Base-by-base conservation (phyloP, 2,797 vertebrate species). In the Crocidura indochinensis region DNA sequence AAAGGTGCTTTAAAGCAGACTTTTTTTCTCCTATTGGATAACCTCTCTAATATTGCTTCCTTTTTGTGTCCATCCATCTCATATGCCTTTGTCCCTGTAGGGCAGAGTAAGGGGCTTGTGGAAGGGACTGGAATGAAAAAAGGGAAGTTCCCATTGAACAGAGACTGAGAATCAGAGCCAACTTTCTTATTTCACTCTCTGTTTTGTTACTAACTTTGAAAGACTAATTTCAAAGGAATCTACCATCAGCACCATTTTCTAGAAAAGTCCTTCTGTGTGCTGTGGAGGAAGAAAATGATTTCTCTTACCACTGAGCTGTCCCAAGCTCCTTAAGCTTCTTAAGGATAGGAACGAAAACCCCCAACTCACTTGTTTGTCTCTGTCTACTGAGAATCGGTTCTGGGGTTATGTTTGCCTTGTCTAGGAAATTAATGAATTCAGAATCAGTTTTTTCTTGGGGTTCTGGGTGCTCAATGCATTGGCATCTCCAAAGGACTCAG, bases 211-310 rank as follows among this genome's bases (percentile, higher is more conserved):
- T 81, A 82, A 78, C 76, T 92, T 90, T 80, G 44, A 53, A 81
- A 89, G 68, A 19, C 46, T 24, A 38, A 56, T 86, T 84, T 93
- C 56, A 44, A 81, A 87, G 53, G 44, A 89, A 51, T 5, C 67
- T 84, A 3, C 88, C n/a, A 71, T 26, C 26, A 80, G 44, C 15
- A 64, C 67, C 17, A 2, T 93, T 47, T 69, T 88, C 64, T 47
- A 47, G 19, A 94, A 93, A 91, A 78, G 89, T 87, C 26, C 82
- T 72, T 88, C 49, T 24, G 10, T 65, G 65, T 86, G 51, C 47
- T 78, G 94, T 94, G 67, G 44, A 74, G 38, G 69, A 80, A 88
- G 62, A 19, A 76, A 84, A 78, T 92, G 80, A 7, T 62, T 93
- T 91, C 60, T 29, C 47, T 78, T 78, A 27, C n/a, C n/a, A n/a